Evolutionary conservation across 2,888 invertebrate species (phyloP), one percentile per base, ranked within the genome.

Genomic region (Cheilosia scutellata): DNA sequence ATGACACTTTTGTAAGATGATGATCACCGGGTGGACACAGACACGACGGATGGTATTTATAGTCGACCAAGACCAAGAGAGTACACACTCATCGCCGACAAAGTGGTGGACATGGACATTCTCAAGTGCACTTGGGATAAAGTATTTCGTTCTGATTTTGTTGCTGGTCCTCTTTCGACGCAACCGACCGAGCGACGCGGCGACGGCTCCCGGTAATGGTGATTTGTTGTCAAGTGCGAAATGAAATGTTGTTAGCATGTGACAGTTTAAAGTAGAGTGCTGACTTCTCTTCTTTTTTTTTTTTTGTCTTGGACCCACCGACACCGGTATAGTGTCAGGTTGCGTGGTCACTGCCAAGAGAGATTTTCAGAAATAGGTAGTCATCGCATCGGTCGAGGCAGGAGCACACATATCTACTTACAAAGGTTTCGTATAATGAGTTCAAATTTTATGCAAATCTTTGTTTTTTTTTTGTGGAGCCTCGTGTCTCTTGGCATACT

Each of bases 231-330:
- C 70, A 70, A 79, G 80, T 84, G 84, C 65, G 58, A 71, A 80
- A 71, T 79, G 33, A 79, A 80, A 80, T 84, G 63, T 74, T 79
- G 75, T 58, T 70, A 80, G 84, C 79, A 79, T 79, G 83, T 74
- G 84, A 75, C 79, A 79, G 57, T 62, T 83, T 66, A 49, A 71
- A 77, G 77, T 53, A 78, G 53, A 66, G 31, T 55, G 60, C 55
- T 70, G 55, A 40, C 16, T 42, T 44, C 44, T 47, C 9, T 4
- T 44, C 40, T 71, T 16, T 37, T 31, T 4, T 63, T 55, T 29
- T 60, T 31, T n/a, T 0, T 9, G 25, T 7, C 25, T 29, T 60
- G 42, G 44, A n/a, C 27, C 25, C 27, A 40, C 63, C 62, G 44
- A 9, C 11, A 37, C 37, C 4, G 11, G 37, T 37, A 20, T 20